Percentiles rank a stretch among this genome's conserved stretches.
phyloP scores from a whole-genome alignment of 1,140 invertebrate species.

The Drosophila kepulauana region DNA sequence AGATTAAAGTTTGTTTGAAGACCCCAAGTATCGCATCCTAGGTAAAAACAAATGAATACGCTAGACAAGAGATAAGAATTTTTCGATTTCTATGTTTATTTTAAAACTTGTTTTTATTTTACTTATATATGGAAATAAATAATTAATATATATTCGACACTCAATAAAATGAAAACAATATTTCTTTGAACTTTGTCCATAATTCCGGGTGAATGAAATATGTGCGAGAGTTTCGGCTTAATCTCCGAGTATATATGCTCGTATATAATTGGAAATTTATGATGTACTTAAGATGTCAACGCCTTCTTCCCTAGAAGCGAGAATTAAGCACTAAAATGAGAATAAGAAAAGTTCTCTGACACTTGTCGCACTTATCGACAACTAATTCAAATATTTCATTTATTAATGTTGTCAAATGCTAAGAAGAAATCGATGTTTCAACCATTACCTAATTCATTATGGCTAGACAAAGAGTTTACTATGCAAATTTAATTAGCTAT shows the following conservation, averaged over 20 bases:
- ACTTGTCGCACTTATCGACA: slow-evolving; percentile 46
- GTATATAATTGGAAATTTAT: slow-evolving; percentile 77
- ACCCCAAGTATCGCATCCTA: not conserved
- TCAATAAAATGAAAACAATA: slow-evolving; percentile 9
- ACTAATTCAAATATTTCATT: slow-evolving; percentile 48
- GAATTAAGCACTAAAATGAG: not conserved
- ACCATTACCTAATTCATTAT: not conserved
- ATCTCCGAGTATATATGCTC: slow-evolving; percentile 48
- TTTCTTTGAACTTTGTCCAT: not conserved
- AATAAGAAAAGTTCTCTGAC: slow-evolving; percentile 49
- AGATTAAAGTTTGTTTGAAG: slow-evolving; percentile 15
- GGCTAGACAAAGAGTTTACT: not conserved
- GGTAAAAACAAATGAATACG: not conserved
- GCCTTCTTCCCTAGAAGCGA: slow-evolving; percentile 29
- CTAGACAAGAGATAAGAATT: not conserved
- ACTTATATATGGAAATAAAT: not conserved
- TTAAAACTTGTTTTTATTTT: not conserved
- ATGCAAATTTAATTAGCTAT: slow-evolving; percentile 37
- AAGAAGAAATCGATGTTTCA: not conserved
- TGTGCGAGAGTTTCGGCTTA: slow-evolving; percentile 34
- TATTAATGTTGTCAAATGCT: not conserved
- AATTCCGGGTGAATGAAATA: slow-evolving; percentile 62
- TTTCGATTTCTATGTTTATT: not conserved
- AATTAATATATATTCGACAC: slow-evolving; percentile 5
- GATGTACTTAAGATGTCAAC: slow-evolving; percentile 62